These are phyloP conservation scores for Eurois occulta DNA, from an alignment of 2,888 invertebrate genomes.

Conservation along the genomic window DNA sequence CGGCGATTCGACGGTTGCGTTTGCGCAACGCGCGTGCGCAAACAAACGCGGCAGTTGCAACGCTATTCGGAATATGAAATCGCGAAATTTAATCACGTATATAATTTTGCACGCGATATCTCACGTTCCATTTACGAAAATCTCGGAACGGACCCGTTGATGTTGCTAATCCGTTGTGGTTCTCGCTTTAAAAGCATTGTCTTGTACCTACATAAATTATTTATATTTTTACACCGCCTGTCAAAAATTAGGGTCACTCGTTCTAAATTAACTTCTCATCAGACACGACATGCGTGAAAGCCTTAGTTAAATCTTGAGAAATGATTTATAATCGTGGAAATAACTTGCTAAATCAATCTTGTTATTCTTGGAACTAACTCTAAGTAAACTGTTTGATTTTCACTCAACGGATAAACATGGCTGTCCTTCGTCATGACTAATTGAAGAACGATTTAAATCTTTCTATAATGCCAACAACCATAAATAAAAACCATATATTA, in stretches of 20 bases:
- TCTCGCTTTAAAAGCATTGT: slow-evolving; percentile 59
- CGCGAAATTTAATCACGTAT: slow-evolving; percentile 81
- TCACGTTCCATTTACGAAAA: slow-evolving; percentile 79
- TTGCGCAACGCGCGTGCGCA: slow-evolving; percentile 75
- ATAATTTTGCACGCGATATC: slow-evolving; percentile 77
- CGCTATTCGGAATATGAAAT: slow-evolving; percentile 76
- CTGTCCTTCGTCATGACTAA: slow-evolving; percentile 52
- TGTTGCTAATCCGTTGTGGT: slow-evolving; percentile 55
- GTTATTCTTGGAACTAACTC: slow-evolving; percentile 46
- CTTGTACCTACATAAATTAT: slow-evolving; percentile 55
- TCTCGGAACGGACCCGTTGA: slow-evolving; percentile 66
- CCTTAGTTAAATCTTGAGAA: slow-evolving; percentile 35
- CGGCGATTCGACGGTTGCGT: slow-evolving; percentile 63
- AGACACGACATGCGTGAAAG: slow-evolving; percentile 42
- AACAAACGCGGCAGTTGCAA: slow-evolving; percentile 71
- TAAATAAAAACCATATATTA: slow-evolving; percentile 48
- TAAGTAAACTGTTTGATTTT: slow-evolving; percentile 47
- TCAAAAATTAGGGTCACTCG: slow-evolving; percentile 61
- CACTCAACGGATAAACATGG: slow-evolving; percentile 49
- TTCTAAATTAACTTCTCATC: slow-evolving; percentile 57
- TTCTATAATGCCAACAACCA: slow-evolving; percentile 44
- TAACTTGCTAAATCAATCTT: slow-evolving; percentile 38
- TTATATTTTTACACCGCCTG: slow-evolving; percentile 46
- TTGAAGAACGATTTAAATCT: slow-evolving; percentile 49
- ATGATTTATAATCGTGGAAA: slow-evolving; percentile 46